Evolutionary conservation across 1,140 invertebrate species (phyloP).

Genomic region (Cotesia glomerata): DNA sequence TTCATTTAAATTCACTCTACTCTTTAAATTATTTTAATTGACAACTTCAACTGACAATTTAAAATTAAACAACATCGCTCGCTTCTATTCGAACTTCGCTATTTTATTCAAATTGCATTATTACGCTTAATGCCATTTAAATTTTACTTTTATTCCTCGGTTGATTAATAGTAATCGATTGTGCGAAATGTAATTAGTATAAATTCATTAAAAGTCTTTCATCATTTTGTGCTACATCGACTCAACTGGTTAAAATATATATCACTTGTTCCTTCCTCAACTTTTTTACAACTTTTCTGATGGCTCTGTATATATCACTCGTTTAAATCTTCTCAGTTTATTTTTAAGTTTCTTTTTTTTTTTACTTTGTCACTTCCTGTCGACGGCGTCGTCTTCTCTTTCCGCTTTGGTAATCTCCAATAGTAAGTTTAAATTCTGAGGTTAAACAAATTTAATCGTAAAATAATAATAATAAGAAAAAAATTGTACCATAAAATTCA

Average conservation of each 20-base stretch:
- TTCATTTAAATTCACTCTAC: neutral
- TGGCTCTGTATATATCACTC: neutral
- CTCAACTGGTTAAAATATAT: constrained; percentile 13
- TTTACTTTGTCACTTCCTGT: neutral
- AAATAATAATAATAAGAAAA: too few species aligned
- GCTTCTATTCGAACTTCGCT: too few species aligned
- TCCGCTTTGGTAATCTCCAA: neutral
- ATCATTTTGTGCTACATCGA: neutral
- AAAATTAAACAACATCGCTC: neutral
- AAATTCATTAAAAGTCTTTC: constrained; percentile 6
- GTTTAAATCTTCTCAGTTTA: constrained; percentile 27
- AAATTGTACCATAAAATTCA: too few species aligned
- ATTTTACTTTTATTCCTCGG: neutral
- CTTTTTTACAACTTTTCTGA: neutral
- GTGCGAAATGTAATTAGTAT: neutral
- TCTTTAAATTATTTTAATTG: neutral
- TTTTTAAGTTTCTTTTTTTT: constrained; percentile 4
- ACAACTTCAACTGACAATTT: neutral
- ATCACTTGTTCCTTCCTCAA: constrained; percentile 5
- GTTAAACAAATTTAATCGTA: neutral
- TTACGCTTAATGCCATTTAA: too few species aligned
- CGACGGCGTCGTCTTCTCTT: constrained; percentile 1
- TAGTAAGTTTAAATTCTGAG: constrained; percentile 29
- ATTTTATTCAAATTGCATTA: too few species aligned
- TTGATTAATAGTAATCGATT: neutral